Base-by-base conservation (phyloP, 64 coral and sea anemone species). In the Stylophora pistillata region DNA sequence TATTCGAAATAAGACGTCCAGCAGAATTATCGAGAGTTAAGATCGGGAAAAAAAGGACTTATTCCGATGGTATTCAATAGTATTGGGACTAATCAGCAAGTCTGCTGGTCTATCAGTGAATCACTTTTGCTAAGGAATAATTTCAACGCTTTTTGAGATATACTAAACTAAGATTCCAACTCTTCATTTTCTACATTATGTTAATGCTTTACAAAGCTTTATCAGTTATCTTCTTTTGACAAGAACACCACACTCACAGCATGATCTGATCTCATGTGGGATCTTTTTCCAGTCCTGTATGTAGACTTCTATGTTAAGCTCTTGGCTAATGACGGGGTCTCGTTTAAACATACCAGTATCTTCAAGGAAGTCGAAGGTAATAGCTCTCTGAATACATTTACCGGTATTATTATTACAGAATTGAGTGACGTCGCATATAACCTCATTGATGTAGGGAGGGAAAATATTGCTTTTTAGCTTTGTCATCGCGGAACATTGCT, bases 391-490 rank as follows among this genome's bases (percentile, higher is more conserved):
- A 12, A 29, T 11, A n/a, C 78, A 82, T 56, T 31, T 20, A 30
- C 78, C 78, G 26, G 37, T 37, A 10, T 61, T 82, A 26, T 55
- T 56, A 65, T 18, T 26, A 12, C 55, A 82, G 6, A 31, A 32
- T 26, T 26, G 52, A 61, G 55, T 16, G 20, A 60, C 26, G 56
- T 26, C 32, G 53, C 82, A 85, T 53, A 85, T 64, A 56, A 85
- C 30, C 71, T 85, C 82, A 15, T 85, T 85, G 82, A 85, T 85
- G 69, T 71, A 85, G 16, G 33, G 28, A 0, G 82, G 82, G 20
- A 70, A 70, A 10, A 52, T 32, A 53, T 85, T 32, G 15, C 23
- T 53, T 65, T 28, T 12, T 21, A 85, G 61, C 13, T 28, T 61
- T 15, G 82, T 85, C 1, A 53, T 85, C 0, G 62, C 69, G 13